Conservation (phyloP, 2,113 vertebrate genomes). For the Cranoglanis bouderius region DNA sequence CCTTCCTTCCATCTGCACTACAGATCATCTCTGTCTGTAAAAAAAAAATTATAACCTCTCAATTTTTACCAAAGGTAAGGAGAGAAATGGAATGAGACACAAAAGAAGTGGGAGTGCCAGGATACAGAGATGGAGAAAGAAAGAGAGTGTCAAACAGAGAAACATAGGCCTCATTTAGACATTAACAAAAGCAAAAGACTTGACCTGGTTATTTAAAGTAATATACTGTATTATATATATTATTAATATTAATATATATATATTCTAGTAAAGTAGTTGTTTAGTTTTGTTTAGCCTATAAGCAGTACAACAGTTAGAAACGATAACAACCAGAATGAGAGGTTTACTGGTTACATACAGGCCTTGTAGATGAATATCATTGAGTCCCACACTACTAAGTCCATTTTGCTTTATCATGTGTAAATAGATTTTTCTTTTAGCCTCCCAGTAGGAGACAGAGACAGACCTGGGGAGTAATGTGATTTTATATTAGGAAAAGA, state of each 20-base stretch:
- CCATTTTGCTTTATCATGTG: background rate
- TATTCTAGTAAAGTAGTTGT: background rate
- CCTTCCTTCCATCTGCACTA: constrained; percentile 19
- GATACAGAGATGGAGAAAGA: background rate
- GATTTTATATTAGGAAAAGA: constrained; percentile 8
- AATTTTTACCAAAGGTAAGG: background rate
- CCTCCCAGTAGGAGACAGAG: background rate
- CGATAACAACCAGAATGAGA: background rate
- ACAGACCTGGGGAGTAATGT: background rate
- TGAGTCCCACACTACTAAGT: background rate
- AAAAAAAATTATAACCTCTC: background rate
- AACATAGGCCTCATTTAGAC: background rate
- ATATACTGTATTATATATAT: too few relatives aligned
- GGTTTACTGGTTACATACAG: background rate
- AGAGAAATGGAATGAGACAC: background rate
- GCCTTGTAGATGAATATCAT: background rate
- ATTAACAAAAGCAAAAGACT: background rate
- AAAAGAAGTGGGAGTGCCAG: background rate
- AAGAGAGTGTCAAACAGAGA: background rate
- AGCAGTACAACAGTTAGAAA: background rate
- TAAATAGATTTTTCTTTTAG: background rate
- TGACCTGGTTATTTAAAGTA: background rate
- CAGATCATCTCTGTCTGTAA: constrained; percentile 44
- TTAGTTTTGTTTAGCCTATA: background rate
- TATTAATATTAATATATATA: too few relatives aligned